Percentiles rank a stretch among this genome's conserved stretches.
phyloP scores from a whole-genome alignment of 2,888 invertebrate genomes.

The Erebia epiphron region DNA sequence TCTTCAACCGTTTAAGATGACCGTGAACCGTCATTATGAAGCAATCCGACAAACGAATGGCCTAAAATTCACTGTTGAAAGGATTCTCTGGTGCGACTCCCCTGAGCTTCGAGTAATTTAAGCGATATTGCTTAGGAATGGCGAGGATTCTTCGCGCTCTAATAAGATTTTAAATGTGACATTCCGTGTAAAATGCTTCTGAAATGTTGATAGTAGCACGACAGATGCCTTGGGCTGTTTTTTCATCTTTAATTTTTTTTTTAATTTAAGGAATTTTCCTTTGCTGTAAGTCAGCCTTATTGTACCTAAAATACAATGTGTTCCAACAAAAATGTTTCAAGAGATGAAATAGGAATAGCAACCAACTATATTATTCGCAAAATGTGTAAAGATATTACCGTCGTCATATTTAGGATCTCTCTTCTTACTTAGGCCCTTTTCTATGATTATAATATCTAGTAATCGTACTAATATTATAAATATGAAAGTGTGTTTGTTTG shows the following conservation, averaged over 20 bases:
- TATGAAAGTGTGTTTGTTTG: no score
- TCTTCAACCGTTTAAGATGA: conserved; percentile 18
- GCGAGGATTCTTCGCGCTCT: conserved; percentile 51
- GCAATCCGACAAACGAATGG: conserved; percentile 43
- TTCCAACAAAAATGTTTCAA: no score
- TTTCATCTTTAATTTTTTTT: not conserved
- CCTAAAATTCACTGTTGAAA: conserved; percentile 46
- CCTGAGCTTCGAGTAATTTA: conserved; percentile 54
- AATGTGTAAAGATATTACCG: no score
- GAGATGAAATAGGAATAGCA: no score
- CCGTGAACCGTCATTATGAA: conserved; percentile 38
- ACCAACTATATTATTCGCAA: no score
- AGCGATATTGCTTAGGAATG: conserved; percentile 53
- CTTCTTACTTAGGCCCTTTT: no score
- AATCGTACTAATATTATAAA: no score
- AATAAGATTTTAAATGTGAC: conserved; percentile 74
- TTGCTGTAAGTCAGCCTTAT: no score
- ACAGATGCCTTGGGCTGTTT: not conserved
- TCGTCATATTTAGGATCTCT: no score
- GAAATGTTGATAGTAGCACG: conserved; percentile 16
- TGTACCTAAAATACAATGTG: no score
- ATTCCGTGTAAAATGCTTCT: conserved; percentile 63
- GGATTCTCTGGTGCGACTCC: conserved; percentile 56
- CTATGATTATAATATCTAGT: no score
- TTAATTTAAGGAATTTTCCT: no score